Base-by-base conservation (phyloP, 92 coral and sea anemone species). In the Blastomussa wellsi region DNA sequence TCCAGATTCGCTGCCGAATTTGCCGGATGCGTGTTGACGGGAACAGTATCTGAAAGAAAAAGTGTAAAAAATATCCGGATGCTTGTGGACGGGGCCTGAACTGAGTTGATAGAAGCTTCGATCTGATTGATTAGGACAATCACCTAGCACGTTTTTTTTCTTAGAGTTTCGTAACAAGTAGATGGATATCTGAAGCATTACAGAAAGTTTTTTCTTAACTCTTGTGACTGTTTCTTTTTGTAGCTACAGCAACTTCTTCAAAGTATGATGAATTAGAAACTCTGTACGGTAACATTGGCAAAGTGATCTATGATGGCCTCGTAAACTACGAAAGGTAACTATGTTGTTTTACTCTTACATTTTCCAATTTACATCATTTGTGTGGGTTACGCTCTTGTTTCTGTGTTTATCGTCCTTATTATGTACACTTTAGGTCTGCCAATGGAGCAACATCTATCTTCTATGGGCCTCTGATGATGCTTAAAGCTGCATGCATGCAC, bases 391-490 rank as follows among this genome's bases (percentile, higher is more conserved):
- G 51, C n/a, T n/a, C 20, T 35, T 16, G 36, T 19, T 69, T 38
- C 29, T 26, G n/a, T 29, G 24, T 79, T 39, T 69, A 24, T 13
- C 8, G 44, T 69, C 52, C 32, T 32, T n/a, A 44, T 52, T 37
- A 71, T 82, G 7, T 60, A 42, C 70, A 16, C 26, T 7, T 28
- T 82, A 91, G 98, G 76, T 93, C 96, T 48, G 91, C 93, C 8
- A 90, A 91, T 84, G 96, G 96, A 35, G 98, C 98, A 13, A 96
- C 99, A 3, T 94, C 99, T 14, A 92, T 95, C 83, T 87, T 96
- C 78, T 95, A 96, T 26, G 99, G 99, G 5, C 99, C 99, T 20
- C 81, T 96, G n/a, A 96, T 96, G 99, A 94, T 94, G 92, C 86
- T 96, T 36, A 96, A 96, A 73, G 99, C 99, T 29, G 99, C 99